Base-by-base conservation (phyloP, 2,888 invertebrate genomes). In the Brenthis hecate region DNA sequence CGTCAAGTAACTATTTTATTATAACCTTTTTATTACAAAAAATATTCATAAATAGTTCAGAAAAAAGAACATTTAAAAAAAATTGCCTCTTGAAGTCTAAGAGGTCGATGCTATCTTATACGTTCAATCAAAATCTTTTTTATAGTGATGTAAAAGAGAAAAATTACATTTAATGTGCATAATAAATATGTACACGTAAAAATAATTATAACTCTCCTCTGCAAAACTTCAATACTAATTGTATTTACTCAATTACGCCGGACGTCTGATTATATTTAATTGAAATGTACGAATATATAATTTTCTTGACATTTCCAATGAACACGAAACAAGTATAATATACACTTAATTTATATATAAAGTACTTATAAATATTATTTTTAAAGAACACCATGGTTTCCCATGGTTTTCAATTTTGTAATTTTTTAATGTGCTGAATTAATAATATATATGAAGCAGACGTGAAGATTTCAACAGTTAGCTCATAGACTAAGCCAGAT, bases 221-320 rank as follows among this genome's bases (percentile, higher is more conserved):
- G 36, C 11, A 43, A 2, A 48, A 58, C 58, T 23, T 48, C 58
- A 48, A 58, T 19, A 58, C 48, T 58, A 28, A 58, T 48, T 28
- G 48, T 23, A 58, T 11, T 14, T 57, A n/a, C 43, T 58, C 58
- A 48, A 58, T 58, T 58, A 58, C 23, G 47, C n/a, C 23, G 23
- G 48, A 48, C 58, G 23, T 58, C 14, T 58, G 58, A 58, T 58
- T 48, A 58, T 58, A 58, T 58, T 48, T 58, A 58, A 58, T 58
- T 58, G n/a, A 58, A 28, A 48, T 48, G 28, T 36, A 58, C 11
- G 58, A 58, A 5, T n/a, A 14, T 58, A 47, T n/a, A n/a, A 48
- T 58, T n/a, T 23, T 23, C 48, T 48, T 48, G 14, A 28, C 14
- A 47, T 48, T 14, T 28, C 13, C 14, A 47, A 43, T 13, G 5